Percentiles rank a stretch among this genome's conserved stretches.
phyloP scores from a whole-genome alignment of 2,113 vertebrate genomes.

The Oncorhynchus gorbuscha region DNA sequence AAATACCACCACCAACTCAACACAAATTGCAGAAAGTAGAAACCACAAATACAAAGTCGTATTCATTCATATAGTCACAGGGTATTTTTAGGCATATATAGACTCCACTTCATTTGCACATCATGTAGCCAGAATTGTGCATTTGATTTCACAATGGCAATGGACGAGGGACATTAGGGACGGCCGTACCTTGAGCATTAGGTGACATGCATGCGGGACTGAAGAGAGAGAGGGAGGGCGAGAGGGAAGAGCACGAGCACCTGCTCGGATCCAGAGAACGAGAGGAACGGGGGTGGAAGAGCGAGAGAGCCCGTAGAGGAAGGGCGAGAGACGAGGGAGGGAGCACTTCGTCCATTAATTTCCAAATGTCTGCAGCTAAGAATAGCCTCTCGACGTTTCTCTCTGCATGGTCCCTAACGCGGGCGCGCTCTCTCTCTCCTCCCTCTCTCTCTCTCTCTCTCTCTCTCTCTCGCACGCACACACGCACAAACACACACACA shows the following conservation, averaged over 20 bases:
- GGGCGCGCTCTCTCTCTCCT: too few species aligned
- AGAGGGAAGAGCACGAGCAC: slow-evolving; percentile 3
- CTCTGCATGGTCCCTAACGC: too few species aligned
- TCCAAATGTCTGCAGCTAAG: slow-evolving; percentile 74
- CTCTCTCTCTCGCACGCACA: too few species aligned
- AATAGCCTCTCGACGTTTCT: slow-evolving; percentile 55
- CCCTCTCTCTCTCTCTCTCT: too few species aligned
- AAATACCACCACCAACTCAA: neutral
- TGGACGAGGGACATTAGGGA: too few species aligned
- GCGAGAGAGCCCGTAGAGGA: neutral
- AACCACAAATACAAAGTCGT: neutral
- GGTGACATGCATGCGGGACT: slow-evolving; percentile 4
- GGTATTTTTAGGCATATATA: too few species aligned
- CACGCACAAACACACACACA: too few species aligned
- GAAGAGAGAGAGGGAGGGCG: slow-evolving; percentile 11
- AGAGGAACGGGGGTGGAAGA: neutral
- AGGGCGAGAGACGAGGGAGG: neutral
- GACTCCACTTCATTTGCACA: too few species aligned
- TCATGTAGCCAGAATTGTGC: neutral
- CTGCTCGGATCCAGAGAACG: neutral
- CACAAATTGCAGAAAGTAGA: neutral
- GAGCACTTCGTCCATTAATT: slow-evolving; percentile 71
- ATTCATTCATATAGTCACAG: neutral
- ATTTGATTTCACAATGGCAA: too few species aligned
- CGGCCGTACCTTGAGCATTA: slow-evolving; percentile 30